Evolutionary conservation across 2,888 invertebrate genomes (phyloP).

Genomic region (Callimorpha dominula): DNA sequence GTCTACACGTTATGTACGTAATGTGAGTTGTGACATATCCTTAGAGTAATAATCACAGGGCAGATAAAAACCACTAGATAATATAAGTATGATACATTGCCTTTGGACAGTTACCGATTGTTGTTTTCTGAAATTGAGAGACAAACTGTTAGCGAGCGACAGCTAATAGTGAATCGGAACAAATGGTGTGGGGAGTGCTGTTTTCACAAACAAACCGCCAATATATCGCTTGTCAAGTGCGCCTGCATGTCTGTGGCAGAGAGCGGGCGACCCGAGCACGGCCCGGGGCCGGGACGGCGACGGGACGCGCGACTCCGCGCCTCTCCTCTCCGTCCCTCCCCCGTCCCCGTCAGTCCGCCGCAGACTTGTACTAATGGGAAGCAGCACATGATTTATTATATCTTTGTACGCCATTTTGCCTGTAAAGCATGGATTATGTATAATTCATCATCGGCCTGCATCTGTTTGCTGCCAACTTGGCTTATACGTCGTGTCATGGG

Average conservation of each 20-base stretch:
- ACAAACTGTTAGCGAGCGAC: neutral
- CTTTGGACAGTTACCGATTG: neutral
- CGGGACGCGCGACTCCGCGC: neutral
- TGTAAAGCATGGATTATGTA: conserved; percentile 39
- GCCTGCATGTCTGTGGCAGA: conserved; percentile 2
- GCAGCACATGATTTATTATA: conserved; percentile 37
- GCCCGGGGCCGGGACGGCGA: neutral
- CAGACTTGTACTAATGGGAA: conserved; percentile 27
- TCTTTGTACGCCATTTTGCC: conserved; percentile 31
- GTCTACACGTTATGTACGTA: neutral
- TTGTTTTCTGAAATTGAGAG: neutral
- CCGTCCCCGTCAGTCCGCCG: conserved; percentile 12
- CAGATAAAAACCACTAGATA: neutral
- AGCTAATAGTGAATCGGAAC: conserved; percentile 1
- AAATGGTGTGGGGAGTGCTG: neutral
- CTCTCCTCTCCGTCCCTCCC: neutral
- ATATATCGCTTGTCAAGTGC: conserved; percentile 17
- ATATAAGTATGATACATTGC: too few species aligned
- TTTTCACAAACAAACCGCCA: conserved; percentile 10
- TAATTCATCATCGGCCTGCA: conserved; percentile 41
- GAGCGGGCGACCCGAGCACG: too few species aligned
- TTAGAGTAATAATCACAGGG: neutral
- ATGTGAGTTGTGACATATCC: neutral
- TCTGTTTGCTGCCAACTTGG: conserved; percentile 17
- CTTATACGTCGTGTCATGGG: conserved; percentile 6